Percentiles rank a stretch among this genome's conserved stretches.
phyloP scores from a whole-genome alignment of 2,113 vertebrate species.

The Anoplopoma fimbria region DNA sequence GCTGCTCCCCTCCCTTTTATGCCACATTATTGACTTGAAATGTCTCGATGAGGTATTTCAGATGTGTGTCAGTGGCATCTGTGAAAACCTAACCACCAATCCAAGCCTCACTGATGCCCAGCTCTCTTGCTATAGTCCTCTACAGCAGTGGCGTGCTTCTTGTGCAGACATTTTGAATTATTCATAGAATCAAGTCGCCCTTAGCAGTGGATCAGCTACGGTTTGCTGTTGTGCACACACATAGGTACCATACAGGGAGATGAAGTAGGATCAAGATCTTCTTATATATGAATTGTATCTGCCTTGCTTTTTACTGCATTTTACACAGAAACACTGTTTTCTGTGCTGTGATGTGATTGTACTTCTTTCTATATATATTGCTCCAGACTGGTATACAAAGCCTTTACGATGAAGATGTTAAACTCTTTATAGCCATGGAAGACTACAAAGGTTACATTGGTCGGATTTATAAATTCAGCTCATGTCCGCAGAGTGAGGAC shows the following conservation, averaged over 20 bases:
- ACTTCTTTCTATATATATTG: not conserved
- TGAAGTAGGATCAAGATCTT: slow-evolving; percentile 9
- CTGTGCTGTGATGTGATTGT: slow-evolving; percentile 4
- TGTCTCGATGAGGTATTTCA: slow-evolving; percentile 12
- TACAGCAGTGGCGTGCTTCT: slow-evolving; percentile 58
- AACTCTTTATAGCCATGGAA: slow-evolving; percentile 7
- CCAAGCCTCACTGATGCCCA: slow-evolving; percentile 34
- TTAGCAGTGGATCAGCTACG: slow-evolving; percentile 52
- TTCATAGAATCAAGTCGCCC: slow-evolving; percentile 67
- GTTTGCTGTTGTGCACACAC: slow-evolving; percentile 35
- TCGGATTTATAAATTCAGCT: slow-evolving; percentile 44
- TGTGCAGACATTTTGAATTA: slow-evolving; percentile 73
- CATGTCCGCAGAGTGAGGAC: slow-evolving; percentile 33
- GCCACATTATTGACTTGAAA: not conserved
- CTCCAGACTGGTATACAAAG: not conserved
- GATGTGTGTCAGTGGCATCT: slow-evolving; percentile 26
- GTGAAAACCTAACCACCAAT: slow-evolving; percentile 12
- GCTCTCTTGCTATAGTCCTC: slow-evolving; percentile 27
- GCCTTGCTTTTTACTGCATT: not conserved
- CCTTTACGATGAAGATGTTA: not conserved
- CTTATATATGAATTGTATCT: not conserved
- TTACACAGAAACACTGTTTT: not conserved
- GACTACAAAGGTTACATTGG: slow-evolving; percentile 30
- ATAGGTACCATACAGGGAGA: slow-evolving; percentile 19
- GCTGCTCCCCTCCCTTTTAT: not conserved